Evolutionary conservation across 2,113 vertebrate species (phyloP).

Genomic region (Charadrius vociferus): DNA sequence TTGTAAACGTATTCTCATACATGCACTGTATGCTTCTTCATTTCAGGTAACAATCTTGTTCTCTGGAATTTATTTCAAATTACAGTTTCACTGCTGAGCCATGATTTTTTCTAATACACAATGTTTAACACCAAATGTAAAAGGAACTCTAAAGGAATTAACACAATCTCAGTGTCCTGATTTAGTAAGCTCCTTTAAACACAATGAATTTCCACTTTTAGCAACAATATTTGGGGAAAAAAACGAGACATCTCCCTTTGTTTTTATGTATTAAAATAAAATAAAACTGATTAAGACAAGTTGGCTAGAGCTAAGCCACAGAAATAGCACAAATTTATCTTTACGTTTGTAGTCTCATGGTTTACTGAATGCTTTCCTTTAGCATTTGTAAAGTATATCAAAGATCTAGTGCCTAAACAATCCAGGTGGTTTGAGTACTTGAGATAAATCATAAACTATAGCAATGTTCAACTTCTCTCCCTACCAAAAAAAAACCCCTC

Average conservation of each 20-base stretch:
- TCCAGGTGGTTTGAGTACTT: background rate
- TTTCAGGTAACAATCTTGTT: background rate
- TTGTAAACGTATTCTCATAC: background rate
- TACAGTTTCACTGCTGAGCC: background rate
- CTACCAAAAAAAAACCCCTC: background rate
- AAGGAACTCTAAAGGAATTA: background rate
- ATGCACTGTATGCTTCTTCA: rapidly evolving
- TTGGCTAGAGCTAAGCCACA: background rate
- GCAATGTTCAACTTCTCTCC: background rate
- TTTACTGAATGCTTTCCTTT: background rate
- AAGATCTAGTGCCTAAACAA: background rate
- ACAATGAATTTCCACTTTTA: background rate
- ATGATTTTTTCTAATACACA: background rate
- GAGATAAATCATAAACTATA: background rate
- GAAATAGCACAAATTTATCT: background rate
- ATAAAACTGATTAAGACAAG: background rate
- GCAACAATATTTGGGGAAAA: background rate
- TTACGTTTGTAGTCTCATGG: background rate
- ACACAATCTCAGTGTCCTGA: background rate
- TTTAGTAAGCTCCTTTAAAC: background rate
- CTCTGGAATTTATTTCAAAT: background rate
- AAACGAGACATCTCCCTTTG: background rate
- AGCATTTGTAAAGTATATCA: background rate
- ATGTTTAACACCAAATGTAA: background rate
- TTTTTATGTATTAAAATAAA: background rate